A percentile compares a stretch with the other conserved stretches of the same genome.
These are phyloP conservation scores for Epistrophella euchroma DNA, from an alignment of 2,888 invertebrate species.

Conservation along the genomic window DNA sequence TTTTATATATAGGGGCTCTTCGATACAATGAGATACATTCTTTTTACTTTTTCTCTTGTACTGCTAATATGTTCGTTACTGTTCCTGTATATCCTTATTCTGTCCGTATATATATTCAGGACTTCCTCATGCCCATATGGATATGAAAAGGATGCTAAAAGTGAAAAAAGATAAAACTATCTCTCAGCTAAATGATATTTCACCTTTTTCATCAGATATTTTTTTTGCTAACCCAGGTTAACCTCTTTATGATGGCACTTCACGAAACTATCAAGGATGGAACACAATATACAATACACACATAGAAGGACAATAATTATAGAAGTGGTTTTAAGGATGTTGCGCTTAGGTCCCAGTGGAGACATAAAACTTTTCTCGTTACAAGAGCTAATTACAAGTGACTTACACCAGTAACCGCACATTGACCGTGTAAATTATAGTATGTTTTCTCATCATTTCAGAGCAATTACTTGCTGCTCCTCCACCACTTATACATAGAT, in stretches of 20 bases:
- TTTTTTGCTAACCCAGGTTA: constrained; percentile 23
- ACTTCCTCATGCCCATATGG: neutral
- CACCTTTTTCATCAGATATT: constrained; percentile 40
- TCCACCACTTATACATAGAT: constrained; percentile 59
- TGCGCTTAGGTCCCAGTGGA: constrained; percentile 61
- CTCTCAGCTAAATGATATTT: constrained; percentile 54
- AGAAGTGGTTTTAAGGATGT: constrained; percentile 52
- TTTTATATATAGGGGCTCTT: constrained; percentile 39
- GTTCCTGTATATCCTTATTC: neutral
- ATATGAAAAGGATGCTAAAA: neutral
- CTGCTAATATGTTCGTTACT: constrained; percentile 30
- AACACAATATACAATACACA: neutral
- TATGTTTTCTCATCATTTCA: constrained; percentile 1
- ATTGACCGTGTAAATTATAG: constrained; percentile 53
- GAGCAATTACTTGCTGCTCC: constrained; percentile 46
- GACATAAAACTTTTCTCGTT: constrained; percentile 76
- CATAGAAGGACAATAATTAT: constrained; percentile 1
- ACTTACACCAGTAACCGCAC: constrained; percentile 55
- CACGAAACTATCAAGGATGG: constrained; percentile 47
- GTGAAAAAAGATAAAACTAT: constrained; percentile 35
- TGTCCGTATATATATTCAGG: neutral
- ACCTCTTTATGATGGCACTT: constrained; percentile 43
- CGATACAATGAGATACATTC: constrained; percentile 56
- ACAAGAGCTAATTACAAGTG: constrained; percentile 73
- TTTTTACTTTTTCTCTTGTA: neutral